A percentile compares a stretch with the other conserved stretches of the same genome.
phyloP scores from a whole-genome alignment of 2,888 invertebrate species.

The Galeopsomyia nigrocyanea region DNA sequence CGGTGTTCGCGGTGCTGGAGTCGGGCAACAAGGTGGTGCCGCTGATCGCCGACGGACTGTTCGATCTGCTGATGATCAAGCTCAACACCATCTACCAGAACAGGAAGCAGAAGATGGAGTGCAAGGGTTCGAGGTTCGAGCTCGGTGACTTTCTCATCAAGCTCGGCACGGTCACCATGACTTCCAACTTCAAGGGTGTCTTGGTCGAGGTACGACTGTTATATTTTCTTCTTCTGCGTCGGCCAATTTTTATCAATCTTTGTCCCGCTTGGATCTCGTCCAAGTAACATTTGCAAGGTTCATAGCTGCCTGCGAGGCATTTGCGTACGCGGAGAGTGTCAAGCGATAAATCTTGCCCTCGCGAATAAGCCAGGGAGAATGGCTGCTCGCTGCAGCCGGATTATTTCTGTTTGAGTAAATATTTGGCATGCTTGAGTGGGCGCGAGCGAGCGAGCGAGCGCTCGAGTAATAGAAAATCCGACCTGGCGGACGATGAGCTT shows the following conservation, averaged over 20 bases:
- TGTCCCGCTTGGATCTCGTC: too few species aligned
- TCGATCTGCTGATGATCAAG: slow-evolving; percentile 92
- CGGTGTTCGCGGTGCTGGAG: slow-evolving; percentile 92
- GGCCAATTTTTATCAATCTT: not conserved
- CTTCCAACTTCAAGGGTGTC: slow-evolving; percentile 93
- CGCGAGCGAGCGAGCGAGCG: too few species aligned
- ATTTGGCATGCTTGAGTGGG: too few species aligned
- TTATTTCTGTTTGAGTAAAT: too few species aligned
- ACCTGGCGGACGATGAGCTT: too few species aligned
- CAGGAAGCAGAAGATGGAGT: slow-evolving; percentile 91
- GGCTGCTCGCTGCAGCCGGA: too few species aligned
- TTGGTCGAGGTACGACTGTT: slow-evolving; percentile 81
- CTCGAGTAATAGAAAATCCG: too few species aligned
- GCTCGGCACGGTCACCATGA: slow-evolving; percentile 92
- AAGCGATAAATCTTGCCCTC: too few species aligned
- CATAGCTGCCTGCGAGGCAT: too few species aligned
- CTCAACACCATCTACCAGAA: slow-evolving; percentile 89
- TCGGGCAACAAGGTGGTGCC: slow-evolving; percentile 88
- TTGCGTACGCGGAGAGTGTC: too few species aligned
- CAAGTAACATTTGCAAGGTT: too few species aligned
- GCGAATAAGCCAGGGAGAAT: too few species aligned
- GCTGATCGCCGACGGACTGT: slow-evolving; percentile 90
- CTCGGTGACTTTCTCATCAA: slow-evolving; percentile 94
- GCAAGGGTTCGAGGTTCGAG: slow-evolving; percentile 89
- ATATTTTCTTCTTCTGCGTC: slow-evolving; percentile 19